Base-by-base conservation (phyloP, 2,113 vertebrate species). In the Pseudorhombus dupliciocellatus region DNA sequence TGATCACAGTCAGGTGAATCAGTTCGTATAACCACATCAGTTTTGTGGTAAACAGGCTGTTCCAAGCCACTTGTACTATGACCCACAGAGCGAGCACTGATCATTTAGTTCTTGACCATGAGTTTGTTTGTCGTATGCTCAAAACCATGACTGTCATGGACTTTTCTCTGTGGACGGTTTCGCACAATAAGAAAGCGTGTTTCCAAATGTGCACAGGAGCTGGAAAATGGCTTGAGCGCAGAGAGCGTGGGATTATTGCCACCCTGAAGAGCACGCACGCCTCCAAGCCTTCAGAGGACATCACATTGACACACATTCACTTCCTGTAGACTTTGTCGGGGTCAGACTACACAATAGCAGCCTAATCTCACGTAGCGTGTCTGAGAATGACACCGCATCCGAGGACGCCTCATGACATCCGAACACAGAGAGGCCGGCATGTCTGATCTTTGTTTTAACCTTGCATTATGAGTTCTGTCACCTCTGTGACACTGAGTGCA, bases 71-170 rank as follows among this genome's bases (percentile, higher is more conserved):
- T 76, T 66, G 31, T n/a, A 20, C 34, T 74, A 25, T 15, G 40
- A 66, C 62, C 40, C 53, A 16, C 44, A 48, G 37, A 66, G 59
- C 6, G 40, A 44, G 40, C 7, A 15, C 2, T 63, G 24, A 51
- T 75, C 58, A 51, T 70, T 63, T 63, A 25, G 52, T 51, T 34
- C 26, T 75, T 74, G 28, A 65, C 46, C 50, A 61, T 55, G 44
- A 67, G 42, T 67, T 68, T 31, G 74, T 66, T 71, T 65, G 30
- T 20, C 16, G 42, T 15, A 7, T 15, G 42, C 18, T 46, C 42
- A 59, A 63, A 59, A 57, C 34, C 53, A 34, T 26, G 74, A 65
- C 75, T 65, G 72, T 37, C 64, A 31, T 63, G 69, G 51, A 77
- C 28, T 30, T n/a, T 48, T 67, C 50, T 24, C 7, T 12, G 50